These are phyloP conservation scores for Sebastes dallii DNA, from an alignment of 2,797 vertebrate genomes.

Conservation along the genomic window DNA sequence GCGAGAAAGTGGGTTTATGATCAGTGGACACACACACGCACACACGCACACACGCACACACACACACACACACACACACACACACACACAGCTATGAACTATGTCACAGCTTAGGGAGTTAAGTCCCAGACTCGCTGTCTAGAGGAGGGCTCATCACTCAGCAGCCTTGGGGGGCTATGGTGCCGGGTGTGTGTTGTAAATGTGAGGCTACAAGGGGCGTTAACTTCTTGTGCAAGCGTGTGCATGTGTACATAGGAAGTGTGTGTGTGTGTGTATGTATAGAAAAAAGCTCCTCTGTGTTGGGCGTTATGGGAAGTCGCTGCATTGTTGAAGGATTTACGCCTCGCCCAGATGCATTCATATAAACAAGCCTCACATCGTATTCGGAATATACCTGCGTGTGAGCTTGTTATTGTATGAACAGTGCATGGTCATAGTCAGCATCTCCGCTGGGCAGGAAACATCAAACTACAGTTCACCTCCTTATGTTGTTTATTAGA, in stretches of 20 bases:
- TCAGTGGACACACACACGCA: background rate
- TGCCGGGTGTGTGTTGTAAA: conserved; percentile 36
- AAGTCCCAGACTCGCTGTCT: conserved; percentile 68
- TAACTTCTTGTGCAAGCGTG: conserved; percentile 8
- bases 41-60: background rate
- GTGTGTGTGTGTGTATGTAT: background rate
- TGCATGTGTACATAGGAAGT: background rate
- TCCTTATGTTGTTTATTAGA: conserved; percentile 14
- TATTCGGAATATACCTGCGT: background rate
- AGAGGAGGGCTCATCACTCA: conserved; percentile 59
- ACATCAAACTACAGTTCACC: background rate
- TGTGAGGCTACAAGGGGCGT: conserved; percentile 5
- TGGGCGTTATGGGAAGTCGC: background rate
- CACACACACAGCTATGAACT: conserved; percentile 21
- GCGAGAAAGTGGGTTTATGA: conserved; percentile 22
- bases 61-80: conserved; percentile 4
- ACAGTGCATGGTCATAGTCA: background rate
- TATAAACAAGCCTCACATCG: background rate
- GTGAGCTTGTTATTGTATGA: background rate
- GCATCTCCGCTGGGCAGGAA: background rate
- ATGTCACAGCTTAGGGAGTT: conserved; percentile 52
- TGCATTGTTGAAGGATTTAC: background rate
- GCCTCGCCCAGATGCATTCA: background rate
- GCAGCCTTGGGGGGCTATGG: conserved; percentile 28
- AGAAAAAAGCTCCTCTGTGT: background rate